These are phyloP conservation scores for Dexiosoma caninum DNA, from an alignment of 2,888 invertebrate genomes.

Conservation along the genomic window DNA sequence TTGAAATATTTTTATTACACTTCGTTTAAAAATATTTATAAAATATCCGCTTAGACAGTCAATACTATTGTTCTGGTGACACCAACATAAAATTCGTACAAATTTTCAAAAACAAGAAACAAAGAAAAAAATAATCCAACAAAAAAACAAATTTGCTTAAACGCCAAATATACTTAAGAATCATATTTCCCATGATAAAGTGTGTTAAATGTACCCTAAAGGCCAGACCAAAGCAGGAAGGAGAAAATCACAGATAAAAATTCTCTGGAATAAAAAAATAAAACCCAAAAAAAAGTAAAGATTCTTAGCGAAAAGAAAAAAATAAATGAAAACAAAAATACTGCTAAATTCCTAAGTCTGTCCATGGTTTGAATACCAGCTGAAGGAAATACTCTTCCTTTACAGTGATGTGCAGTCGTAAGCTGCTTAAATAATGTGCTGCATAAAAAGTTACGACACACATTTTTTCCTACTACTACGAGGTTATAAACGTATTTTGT, in stretches of 20 bases:
- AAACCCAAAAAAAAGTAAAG: neutral
- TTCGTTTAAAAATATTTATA: constrained; percentile 42
- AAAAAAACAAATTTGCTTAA: constrained; percentile 21
- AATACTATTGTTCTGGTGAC: constrained; percentile 63
- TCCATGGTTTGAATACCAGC: constrained; percentile 56
- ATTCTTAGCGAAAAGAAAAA: constrained; percentile 11
- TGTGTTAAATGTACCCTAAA: constrained; percentile 64
- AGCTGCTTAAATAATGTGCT: constrained; percentile 54
- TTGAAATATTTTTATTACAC: neutral
- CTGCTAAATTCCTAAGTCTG: constrained; percentile 48
- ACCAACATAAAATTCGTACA: constrained; percentile 60
- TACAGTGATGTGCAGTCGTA: constrained; percentile 38
- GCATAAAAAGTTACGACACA: constrained; percentile 57
- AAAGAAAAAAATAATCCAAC: neutral
- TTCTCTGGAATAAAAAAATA: constrained; percentile 14
- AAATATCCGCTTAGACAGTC: constrained; percentile 59
- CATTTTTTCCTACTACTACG: constrained; percentile 12
- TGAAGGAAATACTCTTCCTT: constrained; percentile 47
- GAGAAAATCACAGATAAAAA: constrained; percentile 24
- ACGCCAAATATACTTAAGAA: constrained; percentile 64
- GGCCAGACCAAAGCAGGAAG: constrained; percentile 48
- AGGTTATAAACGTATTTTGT: constrained; percentile 40
- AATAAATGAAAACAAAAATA: neutral
- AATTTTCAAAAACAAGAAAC: constrained; percentile 38
- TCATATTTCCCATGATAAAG: constrained; percentile 72